A percentile compares a stretch with the other conserved stretches of the same genome.
phyloP scores from a whole-genome alignment of 2,888 invertebrate genomes.

The Ligdia adustata region DNA sequence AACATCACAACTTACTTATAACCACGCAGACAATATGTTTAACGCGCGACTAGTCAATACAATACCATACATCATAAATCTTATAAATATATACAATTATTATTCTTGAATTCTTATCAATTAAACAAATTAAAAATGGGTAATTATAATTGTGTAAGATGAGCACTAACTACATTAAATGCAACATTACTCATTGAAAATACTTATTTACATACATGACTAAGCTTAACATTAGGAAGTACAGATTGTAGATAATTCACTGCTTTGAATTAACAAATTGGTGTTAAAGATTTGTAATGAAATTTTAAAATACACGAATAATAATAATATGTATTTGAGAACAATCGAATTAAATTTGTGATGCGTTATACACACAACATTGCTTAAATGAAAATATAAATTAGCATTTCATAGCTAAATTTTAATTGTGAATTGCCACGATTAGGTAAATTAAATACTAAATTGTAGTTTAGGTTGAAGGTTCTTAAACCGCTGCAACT shows the following conservation, averaged over 20 bases:
- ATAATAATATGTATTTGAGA: no score
- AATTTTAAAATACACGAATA: no score
- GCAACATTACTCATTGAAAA: conserved; percentile 69
- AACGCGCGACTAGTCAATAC: conserved; percentile 71
- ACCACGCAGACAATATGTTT: conserved; percentile 51
- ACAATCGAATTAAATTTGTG: no score
- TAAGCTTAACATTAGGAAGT: conserved; percentile 44
- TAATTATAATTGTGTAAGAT: conserved; percentile 51
- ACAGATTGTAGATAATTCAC: conserved; percentile 28
- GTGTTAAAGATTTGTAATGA: conserved; percentile 20
- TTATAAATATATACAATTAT: conserved; percentile 49
- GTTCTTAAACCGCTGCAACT: no score
- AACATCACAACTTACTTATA: conserved; percentile 39
- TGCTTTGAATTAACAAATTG: conserved; percentile 6
- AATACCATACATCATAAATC: conserved; percentile 31
- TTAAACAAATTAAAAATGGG: conserved; percentile 48
- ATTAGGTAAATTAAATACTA: no score
- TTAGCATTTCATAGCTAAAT: no score
- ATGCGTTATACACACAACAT: no score
- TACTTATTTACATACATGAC: conserved; percentile 72
- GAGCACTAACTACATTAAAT: conserved; percentile 78
- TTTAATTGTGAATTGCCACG: no score
- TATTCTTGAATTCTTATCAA: conserved; percentile 45
- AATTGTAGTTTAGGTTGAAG: no score
- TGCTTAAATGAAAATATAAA: no score